A percentile compares a stretch with the other conserved stretches of the same genome.
These are phyloP conservation scores for Dysmachus trigonus DNA, from an alignment of 2,888 invertebrate genomes.

Conservation along the genomic window DNA sequence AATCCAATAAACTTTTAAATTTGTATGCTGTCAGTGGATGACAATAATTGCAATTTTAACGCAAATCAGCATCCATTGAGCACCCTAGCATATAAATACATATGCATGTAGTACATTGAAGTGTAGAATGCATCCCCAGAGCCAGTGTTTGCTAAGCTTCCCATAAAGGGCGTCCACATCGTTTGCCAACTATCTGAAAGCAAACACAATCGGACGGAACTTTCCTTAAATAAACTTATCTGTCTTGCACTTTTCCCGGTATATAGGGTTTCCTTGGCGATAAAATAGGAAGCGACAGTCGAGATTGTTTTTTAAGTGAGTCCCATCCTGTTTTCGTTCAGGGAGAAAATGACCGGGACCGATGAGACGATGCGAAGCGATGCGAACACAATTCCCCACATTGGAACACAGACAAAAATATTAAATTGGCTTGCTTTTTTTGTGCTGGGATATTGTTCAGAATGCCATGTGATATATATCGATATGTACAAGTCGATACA, in stretches of 20 bases:
- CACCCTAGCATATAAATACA: not conserved
- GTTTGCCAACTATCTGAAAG: slow-evolving; percentile 13
- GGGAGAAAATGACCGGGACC: not conserved
- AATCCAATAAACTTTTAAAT: not conserved
- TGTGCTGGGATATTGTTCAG: not conserved
- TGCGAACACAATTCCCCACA: not conserved
- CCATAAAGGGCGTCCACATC: slow-evolving; percentile 8
- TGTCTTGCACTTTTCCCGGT: slow-evolving; percentile 17
- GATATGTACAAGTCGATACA: not conserved
- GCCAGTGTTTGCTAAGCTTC: not conserved
- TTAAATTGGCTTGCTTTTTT: not conserved
- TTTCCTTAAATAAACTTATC: slow-evolving; percentile 20
- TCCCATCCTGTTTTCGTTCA: not conserved
- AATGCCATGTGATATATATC: not conserved
- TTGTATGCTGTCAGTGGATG: not conserved
- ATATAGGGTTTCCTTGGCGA: not conserved
- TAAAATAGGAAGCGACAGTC: slow-evolving; percentile 8
- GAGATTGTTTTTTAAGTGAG: slow-evolving; percentile 13
- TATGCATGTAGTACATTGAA: not conserved
- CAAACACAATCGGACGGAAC: slow-evolving; percentile 14
- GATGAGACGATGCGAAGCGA: not conserved
- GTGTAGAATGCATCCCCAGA: not conserved
- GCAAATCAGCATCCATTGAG: not conserved
- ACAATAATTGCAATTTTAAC: not conserved
- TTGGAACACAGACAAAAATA: not conserved